Conservation (phyloP, 2,888 invertebrate genomes). For the Tenthredo scrophulariae region DNA sequence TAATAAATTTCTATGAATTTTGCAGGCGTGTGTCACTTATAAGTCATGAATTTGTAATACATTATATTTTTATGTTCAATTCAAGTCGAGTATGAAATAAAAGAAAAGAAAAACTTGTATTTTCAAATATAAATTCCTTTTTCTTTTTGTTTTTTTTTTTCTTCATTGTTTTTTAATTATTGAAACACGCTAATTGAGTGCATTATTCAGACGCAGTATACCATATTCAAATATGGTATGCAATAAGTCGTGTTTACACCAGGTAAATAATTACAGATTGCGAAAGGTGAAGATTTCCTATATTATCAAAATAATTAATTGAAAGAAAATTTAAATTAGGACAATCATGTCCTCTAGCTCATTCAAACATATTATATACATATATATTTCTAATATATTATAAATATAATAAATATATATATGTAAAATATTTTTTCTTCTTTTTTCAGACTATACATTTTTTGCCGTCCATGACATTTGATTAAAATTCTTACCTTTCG, state of each 20-base stretch:
- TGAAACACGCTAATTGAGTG: not conserved
- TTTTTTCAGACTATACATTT: conserved; percentile 1
- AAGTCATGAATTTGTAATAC: conserved; percentile 42
- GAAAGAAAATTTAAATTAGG: not conserved
- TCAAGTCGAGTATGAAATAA: not conserved
- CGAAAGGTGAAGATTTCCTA: conserved; percentile 19
- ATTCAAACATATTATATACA: not conserved
- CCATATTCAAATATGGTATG: conserved; percentile 5
- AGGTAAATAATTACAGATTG: not conserved
- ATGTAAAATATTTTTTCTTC: not conserved
- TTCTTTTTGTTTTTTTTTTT: not conserved
- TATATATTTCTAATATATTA: not conserved
- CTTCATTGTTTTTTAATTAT: not conserved
- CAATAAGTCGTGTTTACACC: not conserved
- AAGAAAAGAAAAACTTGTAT: not conserved
- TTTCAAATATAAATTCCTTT: conserved; percentile 13
- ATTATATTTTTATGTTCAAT: conserved; percentile 27
- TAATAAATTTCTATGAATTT: conserved; percentile 47
- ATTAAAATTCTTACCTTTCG: not conserved
- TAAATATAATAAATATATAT: not conserved
- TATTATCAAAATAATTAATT: not conserved
- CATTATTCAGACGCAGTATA: not conserved
- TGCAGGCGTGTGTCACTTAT: conserved; percentile 9
- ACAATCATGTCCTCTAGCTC: not conserved
- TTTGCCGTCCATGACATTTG: conserved; percentile 33